Percentiles rank a stretch among this genome's conserved stretches.
Conservation (phyloP, 2,888 invertebrate species). For the Latrodectus hesperus region DNA sequence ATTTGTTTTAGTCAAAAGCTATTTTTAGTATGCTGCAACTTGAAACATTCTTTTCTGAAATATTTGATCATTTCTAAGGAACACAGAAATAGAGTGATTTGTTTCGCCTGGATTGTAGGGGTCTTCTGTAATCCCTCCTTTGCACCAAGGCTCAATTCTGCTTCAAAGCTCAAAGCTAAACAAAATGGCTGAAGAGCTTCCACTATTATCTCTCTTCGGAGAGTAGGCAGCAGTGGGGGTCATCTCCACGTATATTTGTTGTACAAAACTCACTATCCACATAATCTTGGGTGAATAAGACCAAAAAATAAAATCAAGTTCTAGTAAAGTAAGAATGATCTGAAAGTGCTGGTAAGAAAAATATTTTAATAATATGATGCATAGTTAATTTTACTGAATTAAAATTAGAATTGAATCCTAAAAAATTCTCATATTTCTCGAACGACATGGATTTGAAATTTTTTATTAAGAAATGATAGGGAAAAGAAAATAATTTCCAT, state of each 20-base stretch:
- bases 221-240: slow-evolving; percentile 26
- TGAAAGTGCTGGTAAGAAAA: no score
- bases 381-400: no score
- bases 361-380: no score
- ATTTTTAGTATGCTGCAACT: slow-evolving; percentile 36
- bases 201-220: slow-evolving; percentile 22
- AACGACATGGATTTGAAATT: no score
- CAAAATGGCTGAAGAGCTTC: slow-evolving; percentile 56
- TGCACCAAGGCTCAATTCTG: slow-evolving; percentile 51
- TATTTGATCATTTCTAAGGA: not conserved
- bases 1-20: not conserved
- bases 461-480: no score
- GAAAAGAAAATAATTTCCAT: no score
- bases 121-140: slow-evolving; percentile 53
- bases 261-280: no score
- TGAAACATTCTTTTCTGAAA: slow-evolving; percentile 10
- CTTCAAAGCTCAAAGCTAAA: slow-evolving; percentile 65
- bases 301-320: no score
- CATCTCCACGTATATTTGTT: slow-evolving; percentile 19
- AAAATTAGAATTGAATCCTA: no score
- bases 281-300: no score
- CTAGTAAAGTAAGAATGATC: no score
- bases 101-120: slow-evolving; percentile 35
- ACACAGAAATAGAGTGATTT: slow-evolving; percentile 48
- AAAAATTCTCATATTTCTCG: no score